These are phyloP conservation scores for Tachystola acroxantha DNA, from an alignment of 2,888 invertebrate species.

Conservation along the genomic window DNA sequence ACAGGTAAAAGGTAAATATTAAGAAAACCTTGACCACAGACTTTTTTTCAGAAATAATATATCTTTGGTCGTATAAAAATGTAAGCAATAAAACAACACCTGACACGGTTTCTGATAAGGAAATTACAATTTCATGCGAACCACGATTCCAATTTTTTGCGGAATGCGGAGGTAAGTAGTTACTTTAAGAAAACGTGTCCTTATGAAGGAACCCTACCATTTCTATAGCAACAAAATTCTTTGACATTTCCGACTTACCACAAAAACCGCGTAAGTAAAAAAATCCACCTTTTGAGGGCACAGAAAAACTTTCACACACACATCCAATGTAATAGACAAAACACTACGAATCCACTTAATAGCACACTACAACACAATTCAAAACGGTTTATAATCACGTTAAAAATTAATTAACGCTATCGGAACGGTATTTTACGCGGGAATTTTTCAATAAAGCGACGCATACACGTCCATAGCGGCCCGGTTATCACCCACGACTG, in stretches of 20 bases:
- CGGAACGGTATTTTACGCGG: constrained; percentile 47
- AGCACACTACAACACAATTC: constrained; percentile 31
- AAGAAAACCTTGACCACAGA: not conserved
- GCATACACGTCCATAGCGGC: constrained; percentile 30
- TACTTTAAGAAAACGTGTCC: not conserved
- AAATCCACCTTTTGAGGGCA: constrained; percentile 55
- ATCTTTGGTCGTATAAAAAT: too few species aligned
- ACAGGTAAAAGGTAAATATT: too few species aligned
- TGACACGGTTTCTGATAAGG: constrained; percentile 15
- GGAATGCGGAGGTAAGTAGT: constrained; percentile 1
- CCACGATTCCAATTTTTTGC: not conserved
- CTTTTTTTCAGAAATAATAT: too few species aligned
- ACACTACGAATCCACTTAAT: constrained; percentile 40
- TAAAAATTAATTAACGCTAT: constrained; percentile 24
- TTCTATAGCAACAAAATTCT: constrained; percentile 7
- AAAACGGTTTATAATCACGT: constrained; percentile 8
- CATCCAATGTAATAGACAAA: constrained; percentile 34
- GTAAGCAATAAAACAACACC: constrained; percentile 11
- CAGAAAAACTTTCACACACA: constrained; percentile 57
- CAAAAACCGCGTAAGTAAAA: constrained; percentile 50
- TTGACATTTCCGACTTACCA: constrained; percentile 52
- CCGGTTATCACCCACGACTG: constrained; percentile 66
- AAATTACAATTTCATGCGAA: constrained; percentile 15
- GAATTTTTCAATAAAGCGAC: constrained; percentile 22
- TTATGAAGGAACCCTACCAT: too few species aligned